Base-by-base conservation (phyloP, 2,113 vertebrate genomes). In the Hypocryptadius cinnamomeus region DNA sequence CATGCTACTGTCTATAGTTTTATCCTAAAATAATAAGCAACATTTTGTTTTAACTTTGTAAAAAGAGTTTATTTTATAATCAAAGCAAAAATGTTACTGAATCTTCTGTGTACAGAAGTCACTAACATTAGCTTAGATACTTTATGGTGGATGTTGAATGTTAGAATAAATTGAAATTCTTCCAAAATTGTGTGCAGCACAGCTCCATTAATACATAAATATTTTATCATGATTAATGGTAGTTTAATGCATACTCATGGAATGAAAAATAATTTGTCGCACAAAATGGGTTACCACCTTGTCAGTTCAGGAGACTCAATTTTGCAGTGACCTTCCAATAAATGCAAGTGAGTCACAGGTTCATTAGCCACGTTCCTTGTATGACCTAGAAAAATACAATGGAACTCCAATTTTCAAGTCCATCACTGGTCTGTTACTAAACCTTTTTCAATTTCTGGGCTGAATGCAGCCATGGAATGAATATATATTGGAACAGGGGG, bases 231-330 rank as follows among this genome's bases (percentile, higher is more conserved):
- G n/a, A 92, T 86, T 90, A 92, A 86, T 76, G n/a, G 24, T 31
- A 47, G n/a, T 77, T 71, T 76, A 86, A 92, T 84, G 35, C 22
- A 72, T 51, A 33, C 30, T 68, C 57, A 82, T 54, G 23, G 79
- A 90, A 90, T 77, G 51, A 93, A 93, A 81, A 81, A 61, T 72
- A 80, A 73, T 88, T 86, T 84, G 30, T 79, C 76, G 80, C 73
- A 51, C 18, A 42, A 70, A 91, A 65, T 44, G 39, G 28, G 53
- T 86, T 92, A 74, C 44, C 66, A 85, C 42, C 42, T 73, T 72
- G 40, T 79, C 72, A 79, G 33, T 20, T 91, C 37, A 86, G 56
- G 48, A 81, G 28, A 57, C 61, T 81, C 61, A 54, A 0, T 91
- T 93, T 83, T 80, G 15, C 27, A 51, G 16, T 63, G 76, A 89